These are phyloP conservation scores for Halcyon chelicuti DNA, from an alignment of 2,797 vertebrate species.

Conservation along the genomic window DNA sequence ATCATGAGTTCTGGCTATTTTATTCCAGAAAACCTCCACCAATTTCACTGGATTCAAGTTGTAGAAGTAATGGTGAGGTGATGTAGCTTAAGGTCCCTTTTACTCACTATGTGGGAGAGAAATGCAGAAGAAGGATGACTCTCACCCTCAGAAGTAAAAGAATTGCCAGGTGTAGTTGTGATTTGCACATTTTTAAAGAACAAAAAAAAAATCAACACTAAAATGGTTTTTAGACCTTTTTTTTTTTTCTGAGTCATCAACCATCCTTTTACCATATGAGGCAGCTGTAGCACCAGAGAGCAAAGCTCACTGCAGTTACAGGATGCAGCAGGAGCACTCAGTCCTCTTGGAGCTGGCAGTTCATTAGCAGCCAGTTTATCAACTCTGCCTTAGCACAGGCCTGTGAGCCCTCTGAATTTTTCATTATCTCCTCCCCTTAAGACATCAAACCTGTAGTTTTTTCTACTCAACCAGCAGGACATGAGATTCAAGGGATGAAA, in stretches of 20 bases:
- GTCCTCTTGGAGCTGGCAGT: background rate
- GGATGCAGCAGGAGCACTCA: background rate
- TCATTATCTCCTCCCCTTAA: background rate
- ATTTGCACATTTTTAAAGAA: background rate
- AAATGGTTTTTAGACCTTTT: background rate
- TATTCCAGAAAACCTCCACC: background rate
- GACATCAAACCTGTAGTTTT: background rate
- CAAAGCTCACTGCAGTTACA: background rate
- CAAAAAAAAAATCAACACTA: background rate
- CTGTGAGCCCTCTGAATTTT: background rate
- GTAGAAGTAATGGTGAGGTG: background rate
- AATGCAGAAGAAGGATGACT: background rate
- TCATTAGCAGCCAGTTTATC: background rate
- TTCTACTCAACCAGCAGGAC: background rate
- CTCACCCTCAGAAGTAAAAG: background rate
- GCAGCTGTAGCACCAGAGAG: background rate
- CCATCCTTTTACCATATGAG: background rate
- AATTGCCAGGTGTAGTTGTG: background rate
- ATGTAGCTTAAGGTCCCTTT: background rate
- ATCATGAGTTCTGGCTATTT: background rate
- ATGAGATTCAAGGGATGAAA: background rate
- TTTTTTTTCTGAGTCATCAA: background rate
- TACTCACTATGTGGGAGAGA: background rate
- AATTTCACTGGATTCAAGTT: background rate
- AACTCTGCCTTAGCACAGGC: background rate